Base-by-base conservation (phyloP, 2,797 vertebrate genomes). In the Cheirogaleus major region DNA sequence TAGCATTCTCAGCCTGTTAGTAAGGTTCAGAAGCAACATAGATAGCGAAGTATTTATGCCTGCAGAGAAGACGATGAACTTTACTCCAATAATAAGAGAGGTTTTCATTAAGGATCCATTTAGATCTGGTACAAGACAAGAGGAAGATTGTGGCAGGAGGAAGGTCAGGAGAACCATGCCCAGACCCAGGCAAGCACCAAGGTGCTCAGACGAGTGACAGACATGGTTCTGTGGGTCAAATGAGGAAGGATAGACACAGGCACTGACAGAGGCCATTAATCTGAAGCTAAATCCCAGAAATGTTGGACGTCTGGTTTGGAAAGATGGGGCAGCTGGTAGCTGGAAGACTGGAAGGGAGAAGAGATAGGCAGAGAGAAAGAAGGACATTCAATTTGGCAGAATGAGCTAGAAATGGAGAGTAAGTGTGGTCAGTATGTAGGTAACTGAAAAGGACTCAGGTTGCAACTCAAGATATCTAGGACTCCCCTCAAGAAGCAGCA, bases 11-110 rank as follows among this genome's bases (percentile, higher is more conserved):
- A 4, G 11, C 35, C 38, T 18, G 1, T 61, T 69, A 35, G 18
- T 35, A 67, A 92, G 23, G 2, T 35, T 73, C 41, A 81, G 25
- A 30, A 4, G 6, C 7, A 88, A 87, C 1, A 14, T 8, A 38
- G 15, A 1, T 30, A 95, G 50, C 22, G 5, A 79, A 75, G 12
- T 69, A 55, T 4, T 72, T 22, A 45, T 76, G 30, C 3, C 38
- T 38, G 2, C 35, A 70, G 48, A 97, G 35, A 80, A 67, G 9
- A 61, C 48, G 27, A 59, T 93, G 63, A 81, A 82, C 22, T 45
- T 69, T 55, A 18, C 22, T 76, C 84, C 4, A 92, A 50, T 50
- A 91, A 48, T 67, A 76, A 63, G 35, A 72, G 15, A 84, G 6
- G 4, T n/a, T 80, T 93, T 22, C 17, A n/a, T 45, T 78, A 73